Evolutionary conservation across 2,113 vertebrate species (phyloP).

Genomic region (Scolopax mira): DNA sequence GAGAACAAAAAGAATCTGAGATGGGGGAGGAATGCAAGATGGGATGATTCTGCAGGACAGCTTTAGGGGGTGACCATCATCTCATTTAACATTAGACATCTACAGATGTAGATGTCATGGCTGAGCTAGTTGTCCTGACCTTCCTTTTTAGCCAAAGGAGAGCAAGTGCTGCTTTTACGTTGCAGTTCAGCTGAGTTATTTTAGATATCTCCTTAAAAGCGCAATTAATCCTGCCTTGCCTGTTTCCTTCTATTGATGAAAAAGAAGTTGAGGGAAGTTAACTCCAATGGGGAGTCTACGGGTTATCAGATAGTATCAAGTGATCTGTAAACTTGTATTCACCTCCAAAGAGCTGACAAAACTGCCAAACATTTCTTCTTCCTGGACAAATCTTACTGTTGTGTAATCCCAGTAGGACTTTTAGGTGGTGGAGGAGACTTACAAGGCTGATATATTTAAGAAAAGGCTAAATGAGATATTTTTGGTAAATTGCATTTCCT

Average conservation of each 20-base stretch:
- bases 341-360: not conserved
- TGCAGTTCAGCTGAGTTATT: not conserved
- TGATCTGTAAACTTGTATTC: not conserved
- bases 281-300: not conserved
- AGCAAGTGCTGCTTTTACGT: not conserved
- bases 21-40: not conserved
- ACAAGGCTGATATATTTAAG: not conserved
- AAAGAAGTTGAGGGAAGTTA: not conserved
- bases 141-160: not conserved
- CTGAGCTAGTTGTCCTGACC: not conserved
- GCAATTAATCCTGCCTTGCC: not conserved
- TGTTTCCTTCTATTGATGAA: not conserved
- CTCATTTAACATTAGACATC: not conserved
- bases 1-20: not conserved
- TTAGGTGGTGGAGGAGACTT: not conserved
- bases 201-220: not conserved
- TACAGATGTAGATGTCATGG: not conserved
- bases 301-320: not conserved
- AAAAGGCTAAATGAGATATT: conserved; percentile 30
- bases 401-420: not conserved
- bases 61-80: not conserved
- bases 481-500: conserved; percentile 46
- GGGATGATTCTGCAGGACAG: not conserved
- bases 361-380: not conserved
- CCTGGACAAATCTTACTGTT: not conserved